phyloP scores from a whole-genome alignment of 2,113 vertebrate species.

The Zootoca vivipara region DNA sequence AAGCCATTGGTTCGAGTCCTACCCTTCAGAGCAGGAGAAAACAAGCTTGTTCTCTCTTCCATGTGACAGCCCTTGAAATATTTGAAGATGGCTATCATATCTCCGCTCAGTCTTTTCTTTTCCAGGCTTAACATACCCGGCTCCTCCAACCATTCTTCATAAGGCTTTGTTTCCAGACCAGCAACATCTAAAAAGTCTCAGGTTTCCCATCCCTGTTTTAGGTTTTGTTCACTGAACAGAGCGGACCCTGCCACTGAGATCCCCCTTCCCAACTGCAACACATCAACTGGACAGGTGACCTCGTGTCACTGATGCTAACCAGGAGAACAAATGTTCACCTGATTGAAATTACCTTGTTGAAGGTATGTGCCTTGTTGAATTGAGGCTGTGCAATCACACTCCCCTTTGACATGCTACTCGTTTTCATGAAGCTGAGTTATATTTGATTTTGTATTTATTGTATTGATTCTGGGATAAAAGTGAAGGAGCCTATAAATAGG shows the following conservation, averaged over 20 bases:
- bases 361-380: neutral
- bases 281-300: neutral
- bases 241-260: too few relatives aligned
- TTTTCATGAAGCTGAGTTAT: neutral
- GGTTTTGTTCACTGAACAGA: neutral
- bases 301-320: fast-evolving
- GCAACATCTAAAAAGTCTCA: too few relatives aligned
- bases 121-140: too few relatives aligned
- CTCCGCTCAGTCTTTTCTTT: too few relatives aligned
- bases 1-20: too few relatives aligned
- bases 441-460: conserved; percentile 1
- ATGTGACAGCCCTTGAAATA: too few relatives aligned
- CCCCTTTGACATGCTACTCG: neutral
- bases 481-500: neutral
- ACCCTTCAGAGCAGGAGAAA: too few relatives aligned
- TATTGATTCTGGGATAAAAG: neutral
- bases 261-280: neutral
- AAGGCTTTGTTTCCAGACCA: too few relatives aligned
- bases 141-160: too few relatives aligned
- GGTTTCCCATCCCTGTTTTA: neutral
- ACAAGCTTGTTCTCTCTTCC: too few relatives aligned
- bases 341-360: neutral
- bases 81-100: too few relatives aligned
- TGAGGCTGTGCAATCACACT: neutral
- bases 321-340: neutral